A percentile compares a stretch with the other conserved stretches of the same genome.
These are phyloP conservation scores for Coccyzus lansbergi DNA, from an alignment of 2,797 vertebrate genomes.

Conservation along the genomic window DNA sequence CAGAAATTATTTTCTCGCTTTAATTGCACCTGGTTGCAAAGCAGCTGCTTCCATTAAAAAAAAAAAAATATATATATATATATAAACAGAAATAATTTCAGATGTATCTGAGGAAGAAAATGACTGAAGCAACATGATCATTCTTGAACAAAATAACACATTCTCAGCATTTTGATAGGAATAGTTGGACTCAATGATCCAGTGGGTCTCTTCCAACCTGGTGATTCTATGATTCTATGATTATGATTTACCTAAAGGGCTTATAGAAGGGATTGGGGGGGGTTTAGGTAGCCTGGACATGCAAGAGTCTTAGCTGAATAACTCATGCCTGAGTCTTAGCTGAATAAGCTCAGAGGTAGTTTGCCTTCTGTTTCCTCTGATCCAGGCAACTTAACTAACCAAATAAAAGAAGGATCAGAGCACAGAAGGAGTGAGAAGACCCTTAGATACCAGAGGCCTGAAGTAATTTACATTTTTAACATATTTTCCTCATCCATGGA, in stretches of 20 bases:
- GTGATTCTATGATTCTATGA: no score
- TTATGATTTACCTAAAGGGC: not conserved
- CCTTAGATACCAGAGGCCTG: not conserved
- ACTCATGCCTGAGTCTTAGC: fast-evolving
- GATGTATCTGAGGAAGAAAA: not conserved
- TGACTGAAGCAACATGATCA: fast-evolving
- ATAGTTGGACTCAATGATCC: no score
- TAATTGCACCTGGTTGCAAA: not conserved
- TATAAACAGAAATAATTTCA: not conserved
- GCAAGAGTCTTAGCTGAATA: not conserved
- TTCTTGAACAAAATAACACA: not conserved
- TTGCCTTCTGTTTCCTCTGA: not conserved
- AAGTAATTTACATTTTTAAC: not conserved
- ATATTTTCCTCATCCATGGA: not conserved
- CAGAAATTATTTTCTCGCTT: not conserved
- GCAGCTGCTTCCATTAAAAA: not conserved
- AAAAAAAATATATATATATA: no score
- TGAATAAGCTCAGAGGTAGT: not conserved
- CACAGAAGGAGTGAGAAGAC: not conserved
- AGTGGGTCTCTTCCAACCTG: no score
- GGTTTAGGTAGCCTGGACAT: not conserved
- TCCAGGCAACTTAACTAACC: not conserved
- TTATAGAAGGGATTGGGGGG: not conserved
- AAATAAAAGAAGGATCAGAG: not conserved
- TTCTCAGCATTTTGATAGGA: not conserved